Conservation (phyloP, 1,140 invertebrate species). For the Listronotus bonariensis region DNA sequence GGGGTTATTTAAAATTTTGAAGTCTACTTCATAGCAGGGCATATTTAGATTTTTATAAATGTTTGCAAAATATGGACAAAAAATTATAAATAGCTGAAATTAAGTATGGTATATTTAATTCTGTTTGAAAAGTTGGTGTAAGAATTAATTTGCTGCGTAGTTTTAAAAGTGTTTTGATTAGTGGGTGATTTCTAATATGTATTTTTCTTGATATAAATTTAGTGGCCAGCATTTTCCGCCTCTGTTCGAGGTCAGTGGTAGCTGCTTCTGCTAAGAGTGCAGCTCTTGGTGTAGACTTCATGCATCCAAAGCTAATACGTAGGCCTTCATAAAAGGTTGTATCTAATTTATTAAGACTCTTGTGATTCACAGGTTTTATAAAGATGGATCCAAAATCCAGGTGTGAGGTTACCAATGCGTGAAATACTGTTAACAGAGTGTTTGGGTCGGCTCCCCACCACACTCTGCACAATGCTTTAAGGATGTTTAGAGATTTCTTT, state of each 20-base stretch:
- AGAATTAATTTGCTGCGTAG: neutral
- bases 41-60: slow-evolving; percentile 3
- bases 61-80: neutral
- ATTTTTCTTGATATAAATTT: slow-evolving; percentile 23
- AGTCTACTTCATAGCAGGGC: slow-evolving; percentile 16
- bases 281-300: slow-evolving; percentile 16
- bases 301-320: slow-evolving; percentile 1
- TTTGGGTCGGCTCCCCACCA: slow-evolving; percentile 18
- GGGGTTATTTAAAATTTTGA: neutral
- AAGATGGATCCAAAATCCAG: slow-evolving; percentile 6
- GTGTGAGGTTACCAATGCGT: slow-evolving; percentile 6
- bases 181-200: slow-evolving; percentile 12
- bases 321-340: neutral
- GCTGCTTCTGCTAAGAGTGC: slow-evolving; percentile 16
- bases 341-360: neutral
- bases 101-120: slow-evolving; percentile 9
- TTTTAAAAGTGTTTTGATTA: slow-evolving; percentile 4
- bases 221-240: slow-evolving; percentile 16
- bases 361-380: neutral
- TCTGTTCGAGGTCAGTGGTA: slow-evolving; percentile 16
- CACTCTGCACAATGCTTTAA: slow-evolving; percentile 18
- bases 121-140: neutral
- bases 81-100: neutral
- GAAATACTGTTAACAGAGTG: neutral
- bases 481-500: slow-evolving; percentile 13